Conservation (phyloP, 2,113 vertebrate genomes). For the Lasiurus cinereus region DNA sequence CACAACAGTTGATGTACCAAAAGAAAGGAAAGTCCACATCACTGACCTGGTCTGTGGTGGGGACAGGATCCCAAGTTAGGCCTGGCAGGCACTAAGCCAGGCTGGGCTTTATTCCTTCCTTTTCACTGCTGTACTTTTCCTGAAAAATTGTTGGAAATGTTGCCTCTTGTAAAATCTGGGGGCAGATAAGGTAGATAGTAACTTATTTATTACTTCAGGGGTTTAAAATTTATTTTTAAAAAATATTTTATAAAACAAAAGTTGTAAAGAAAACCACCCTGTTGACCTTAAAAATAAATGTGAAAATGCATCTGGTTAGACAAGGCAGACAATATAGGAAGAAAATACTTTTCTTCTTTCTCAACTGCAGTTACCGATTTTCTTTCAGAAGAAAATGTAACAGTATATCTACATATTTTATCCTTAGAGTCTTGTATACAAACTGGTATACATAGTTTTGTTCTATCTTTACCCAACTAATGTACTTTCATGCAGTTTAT, state of each 20-base stretch:
- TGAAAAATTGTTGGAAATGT: neutral
- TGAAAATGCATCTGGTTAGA: neutral
- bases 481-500: neutral
- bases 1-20: neutral
- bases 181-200: neutral
- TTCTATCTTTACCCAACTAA: neutral
- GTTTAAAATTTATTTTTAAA: conserved; percentile 43
- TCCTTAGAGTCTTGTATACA: neutral
- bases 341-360: neutral
- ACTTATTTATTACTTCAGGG: neutral
- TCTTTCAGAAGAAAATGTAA: conserved; percentile 26
- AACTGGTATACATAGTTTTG: neutral
- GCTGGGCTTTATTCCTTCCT: neutral
- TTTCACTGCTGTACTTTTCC: neutral
- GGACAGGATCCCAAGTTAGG: neutral
- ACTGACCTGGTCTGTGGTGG: neutral
- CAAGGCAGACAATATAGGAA: neutral
- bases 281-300: neutral
- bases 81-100: neutral
- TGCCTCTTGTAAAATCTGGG: neutral
- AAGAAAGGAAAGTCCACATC: neutral
- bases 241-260: neutral
- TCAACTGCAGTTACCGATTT: neutral
- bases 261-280: neutral
- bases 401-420: neutral